Base-by-base conservation (phyloP, 2,113 vertebrate species). In the Vulpes ferrilata region DNA sequence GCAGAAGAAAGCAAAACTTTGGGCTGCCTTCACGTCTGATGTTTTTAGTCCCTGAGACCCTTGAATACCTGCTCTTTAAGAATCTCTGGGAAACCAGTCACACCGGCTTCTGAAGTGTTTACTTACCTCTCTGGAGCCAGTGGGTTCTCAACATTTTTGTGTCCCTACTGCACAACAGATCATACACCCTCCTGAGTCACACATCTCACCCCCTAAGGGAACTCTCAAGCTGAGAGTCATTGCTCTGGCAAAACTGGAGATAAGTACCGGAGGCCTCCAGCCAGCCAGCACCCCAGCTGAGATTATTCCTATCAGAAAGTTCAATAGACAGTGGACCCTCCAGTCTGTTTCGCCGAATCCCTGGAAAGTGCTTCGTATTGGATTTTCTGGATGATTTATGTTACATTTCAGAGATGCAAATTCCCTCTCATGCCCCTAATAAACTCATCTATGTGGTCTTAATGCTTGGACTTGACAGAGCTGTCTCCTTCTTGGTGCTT, bases 361-460 rank as follows among this genome's bases (percentile, higher is more conserved):
- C 62, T 93, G 53, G 22, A 89, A 89, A 76, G 64, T 80, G 16
- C 51, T 81, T n/a, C 74, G 57, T 43, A 55, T 17, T 62, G 60
- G 83, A 89, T 74, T 94, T 94, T 81, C 78, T 16, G 53, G 48
- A 55, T 95, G 96, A 92, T 92, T 69, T 80, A 93, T 48, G 9
- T 62, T 74, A 71, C 62, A 73, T 43, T 85, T 91, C 90, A 86
- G 89, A 93, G 87, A 88, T 0, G 1, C 67, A 83, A 86, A 38
- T 43, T 87, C 78, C 62, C 35, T 74, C 81, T 88, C 32, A 5
- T 1, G 10, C 22, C 20, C 38, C 93, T 88, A 57, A 87, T 85
- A 92, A 91, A 90, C 30, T 60, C 57, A 88, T 64, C 38, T 1
- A 7, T n/a, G 38, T 16, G 2, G 15, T 35, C 76, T 59, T 35